Evolutionary conservation across 2,113 vertebrate genomes (phyloP), one percentile per base, ranked within the genome.

Genomic region (Alethe diademata): DNA sequence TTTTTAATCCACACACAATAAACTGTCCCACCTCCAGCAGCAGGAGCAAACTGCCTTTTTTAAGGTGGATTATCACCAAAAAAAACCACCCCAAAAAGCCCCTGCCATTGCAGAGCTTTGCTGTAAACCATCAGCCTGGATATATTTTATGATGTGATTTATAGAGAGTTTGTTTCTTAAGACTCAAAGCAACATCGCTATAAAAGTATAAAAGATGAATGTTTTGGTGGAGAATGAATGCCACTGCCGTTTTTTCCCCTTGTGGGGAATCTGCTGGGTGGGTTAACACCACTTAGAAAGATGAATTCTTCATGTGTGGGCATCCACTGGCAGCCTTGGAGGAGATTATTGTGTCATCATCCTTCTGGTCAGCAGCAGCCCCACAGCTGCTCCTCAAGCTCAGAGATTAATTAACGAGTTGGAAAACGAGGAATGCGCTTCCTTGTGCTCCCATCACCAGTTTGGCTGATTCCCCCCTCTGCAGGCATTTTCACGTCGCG

Each of bases 91-190:
- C n/a, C 7, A 50, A 20, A 36, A 51, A 29, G 16, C 0, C 35
- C 33, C 58, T 88, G 48, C 66, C 60, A 33, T 31, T 78, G 40
- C 29, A 78, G 81, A 90, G 61, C 51, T 96, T 88, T 95, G 28
- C 88, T 86, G 61, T 86, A 90, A 96, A 66, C 67, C 57, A 81
- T 80, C 85, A 81, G 45, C 87, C 78, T 83, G 88, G 75, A 42
- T 95, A 56, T 45, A 57, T 94, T 95, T 97, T 95, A 97, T 95
- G 84, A 95, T 66, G 92, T 95, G 96, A 94, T 97, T 96, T 96
- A 96, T 84, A 58, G 88, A 90, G 62, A 80, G 88, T 90, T 97
- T 88, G 82, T 90, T 96, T 90, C 95, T 86, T 40, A 61, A 86
- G 76, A 86, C 92, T 88, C 82, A 61, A 88, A 93, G 72, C 72